phyloP scores from a whole-genome alignment of 2,113 vertebrate genomes.

The Phyllostomus discolor region DNA sequence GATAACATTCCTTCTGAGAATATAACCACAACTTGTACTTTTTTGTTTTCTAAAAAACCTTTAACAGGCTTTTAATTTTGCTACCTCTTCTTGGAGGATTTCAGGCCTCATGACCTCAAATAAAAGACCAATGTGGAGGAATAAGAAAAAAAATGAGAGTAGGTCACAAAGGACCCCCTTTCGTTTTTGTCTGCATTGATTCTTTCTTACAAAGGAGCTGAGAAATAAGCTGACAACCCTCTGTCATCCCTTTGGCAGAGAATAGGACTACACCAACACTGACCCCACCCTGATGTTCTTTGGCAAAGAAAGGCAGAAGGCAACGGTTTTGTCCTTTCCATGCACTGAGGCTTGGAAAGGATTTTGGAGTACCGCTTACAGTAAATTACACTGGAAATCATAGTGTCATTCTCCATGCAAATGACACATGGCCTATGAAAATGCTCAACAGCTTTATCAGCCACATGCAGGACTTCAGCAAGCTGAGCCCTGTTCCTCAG shows the following conservation, averaged over 20 bases:
- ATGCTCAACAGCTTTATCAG: neutral
- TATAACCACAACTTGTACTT: neutral
- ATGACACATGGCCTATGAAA: neutral
- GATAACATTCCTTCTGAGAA: neutral
- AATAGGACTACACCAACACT: neutral
- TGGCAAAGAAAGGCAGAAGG: neutral
- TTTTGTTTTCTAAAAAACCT: neutral
- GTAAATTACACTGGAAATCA: neutral
- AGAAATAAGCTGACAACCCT: neutral
- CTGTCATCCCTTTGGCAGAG: neutral
- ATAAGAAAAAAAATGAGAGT: neutral
- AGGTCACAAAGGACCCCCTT: neutral
- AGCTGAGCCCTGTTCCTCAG: neutral
- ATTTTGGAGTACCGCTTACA: neutral
- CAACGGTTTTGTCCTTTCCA: neutral
- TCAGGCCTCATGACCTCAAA: neutral
- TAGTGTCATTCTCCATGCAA: neutral
- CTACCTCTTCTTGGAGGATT: neutral
- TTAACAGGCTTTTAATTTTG: constrained; percentile 27
- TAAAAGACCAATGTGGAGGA: neutral
- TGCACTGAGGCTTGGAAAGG: neutral
- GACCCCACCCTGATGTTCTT: neutral
- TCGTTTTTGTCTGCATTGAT: neutral
- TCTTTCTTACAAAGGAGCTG: neutral
- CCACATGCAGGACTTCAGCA: neutral